A percentile compares a stretch with the other conserved stretches of the same genome.
Evolutionary conservation across 1,140 invertebrate species (phyloP).

Genomic region (Bombus affinis): DNA sequence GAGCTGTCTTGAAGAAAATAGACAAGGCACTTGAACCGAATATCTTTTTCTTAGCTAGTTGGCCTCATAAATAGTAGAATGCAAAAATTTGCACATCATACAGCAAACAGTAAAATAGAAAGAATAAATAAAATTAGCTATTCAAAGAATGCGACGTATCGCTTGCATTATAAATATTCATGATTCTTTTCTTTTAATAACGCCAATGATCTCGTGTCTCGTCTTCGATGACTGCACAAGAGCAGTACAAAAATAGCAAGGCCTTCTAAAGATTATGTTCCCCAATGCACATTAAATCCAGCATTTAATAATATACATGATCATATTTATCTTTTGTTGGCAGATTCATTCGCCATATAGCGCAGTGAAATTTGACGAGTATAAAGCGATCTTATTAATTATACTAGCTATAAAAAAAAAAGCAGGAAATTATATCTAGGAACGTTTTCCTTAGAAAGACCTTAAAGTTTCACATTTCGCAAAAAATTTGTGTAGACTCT

Average conservation of each 20-base stretch:
- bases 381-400: conserved; percentile 28
- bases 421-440: conserved; percentile 64
- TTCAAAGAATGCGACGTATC: conserved; percentile 55
- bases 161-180: conserved; percentile 54
- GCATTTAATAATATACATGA: conserved; percentile 39
- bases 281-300: conserved; percentile 44
- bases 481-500: conserved; percentile 57
- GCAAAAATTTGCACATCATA: conserved; percentile 64
- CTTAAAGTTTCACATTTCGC: conserved; percentile 55
- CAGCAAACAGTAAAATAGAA: conserved; percentile 60
- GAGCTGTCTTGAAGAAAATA: conserved; percentile 81
- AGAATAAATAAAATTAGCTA: conserved; percentile 64
- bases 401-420: conserved; percentile 54
- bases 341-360: conserved; percentile 41
- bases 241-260: conserved; percentile 54
- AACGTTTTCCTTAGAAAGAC: conserved; percentile 70
- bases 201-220: conserved; percentile 51
- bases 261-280: conserved; percentile 67
- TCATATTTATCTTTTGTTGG: conserved; percentile 35
- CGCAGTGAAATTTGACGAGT: conserved; percentile 37
- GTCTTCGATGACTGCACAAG: conserved; percentile 49
- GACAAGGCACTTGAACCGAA: conserved; percentile 82
- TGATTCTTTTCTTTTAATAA: conserved; percentile 47
- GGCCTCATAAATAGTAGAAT: conserved; percentile 77
- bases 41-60: conserved; percentile 80